These are phyloP conservation scores for Alsophila aescularia DNA, from an alignment of 2,888 invertebrate genomes.

Conservation along the genomic window DNA sequence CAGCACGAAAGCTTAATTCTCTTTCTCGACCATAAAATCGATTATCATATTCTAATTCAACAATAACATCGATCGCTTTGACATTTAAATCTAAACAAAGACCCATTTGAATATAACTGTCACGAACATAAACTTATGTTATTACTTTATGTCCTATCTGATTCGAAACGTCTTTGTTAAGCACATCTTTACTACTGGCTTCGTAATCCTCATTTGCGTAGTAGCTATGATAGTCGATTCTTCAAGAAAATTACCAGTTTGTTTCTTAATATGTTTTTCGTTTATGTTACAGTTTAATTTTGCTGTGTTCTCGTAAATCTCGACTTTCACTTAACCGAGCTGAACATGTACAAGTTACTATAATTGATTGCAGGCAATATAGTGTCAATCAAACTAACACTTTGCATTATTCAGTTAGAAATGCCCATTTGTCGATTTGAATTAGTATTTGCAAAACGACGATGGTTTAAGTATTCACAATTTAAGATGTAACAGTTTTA, in stretches of 20 bases:
- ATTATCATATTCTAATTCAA: slow-evolving; percentile 43
- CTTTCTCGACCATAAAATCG: slow-evolving; percentile 47
- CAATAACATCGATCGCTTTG: slow-evolving; percentile 62
- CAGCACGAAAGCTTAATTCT: slow-evolving; percentile 44
- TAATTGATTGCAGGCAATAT: slow-evolving; percentile 49
- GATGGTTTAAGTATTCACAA: too few species aligned
- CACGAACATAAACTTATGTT: slow-evolving; percentile 38
- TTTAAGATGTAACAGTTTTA: not conserved
- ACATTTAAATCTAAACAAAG: slow-evolving; percentile 36
- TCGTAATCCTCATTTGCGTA: slow-evolving; percentile 3
- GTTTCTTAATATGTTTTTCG: slow-evolving; percentile 14
- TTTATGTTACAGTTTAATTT: slow-evolving; percentile 39
- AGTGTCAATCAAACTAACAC: slow-evolving; percentile 53
- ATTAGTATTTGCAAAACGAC: too few species aligned
- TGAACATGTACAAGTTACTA: slow-evolving; percentile 35
- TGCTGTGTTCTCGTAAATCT: slow-evolving; percentile 44
- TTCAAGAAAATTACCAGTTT: not conserved
- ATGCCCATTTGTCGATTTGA: slow-evolving; percentile 4
- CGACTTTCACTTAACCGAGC: slow-evolving; percentile 35
- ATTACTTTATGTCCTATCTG: slow-evolving; percentile 20
- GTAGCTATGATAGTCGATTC: not conserved
- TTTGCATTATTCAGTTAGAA: slow-evolving; percentile 24
- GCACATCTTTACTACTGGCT: slow-evolving; percentile 6
- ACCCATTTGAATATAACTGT: slow-evolving; percentile 39
- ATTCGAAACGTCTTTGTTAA: slow-evolving; percentile 13